A percentile compares a stretch with the other conserved stretches of the same genome.
These are phyloP conservation scores for Brachionus paranguensis DNA, from an alignment of 1,140 invertebrate species.

Conservation along the genomic window DNA sequence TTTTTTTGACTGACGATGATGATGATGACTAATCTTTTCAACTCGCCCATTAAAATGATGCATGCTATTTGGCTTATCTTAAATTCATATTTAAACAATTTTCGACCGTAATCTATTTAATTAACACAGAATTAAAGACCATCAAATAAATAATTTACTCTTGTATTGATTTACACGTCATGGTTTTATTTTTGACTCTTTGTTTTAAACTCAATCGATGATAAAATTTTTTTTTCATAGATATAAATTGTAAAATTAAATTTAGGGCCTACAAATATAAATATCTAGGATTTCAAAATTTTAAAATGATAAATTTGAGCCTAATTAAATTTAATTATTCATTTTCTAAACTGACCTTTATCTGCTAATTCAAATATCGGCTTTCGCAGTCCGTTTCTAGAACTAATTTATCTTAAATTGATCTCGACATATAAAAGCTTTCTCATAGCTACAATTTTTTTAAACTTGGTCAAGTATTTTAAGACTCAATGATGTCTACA, in stretches of 20 bases:
- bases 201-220: not conserved
- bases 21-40: not conserved
- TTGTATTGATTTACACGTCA: not conserved
- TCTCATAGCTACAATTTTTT: not conserved
- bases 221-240: not conserved
- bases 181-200: not conserved
- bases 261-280: not conserved
- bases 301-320: constrained; percentile 31
- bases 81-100: not conserved
- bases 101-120: not conserved
- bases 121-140: not conserved
- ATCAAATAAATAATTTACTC: not conserved
- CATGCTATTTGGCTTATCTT: not conserved
- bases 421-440: not conserved
- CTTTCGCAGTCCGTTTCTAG: not conserved
- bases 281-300: constrained; percentile 17
- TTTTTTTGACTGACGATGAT: not conserved
- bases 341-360: constrained; percentile 25
- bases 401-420: not conserved
- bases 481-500: not conserved
- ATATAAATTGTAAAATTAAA: not conserved
- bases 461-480: constrained; percentile 4
- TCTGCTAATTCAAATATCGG: not conserved
- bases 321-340: constrained; percentile 25
- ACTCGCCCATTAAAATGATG: not conserved